A percentile compares a stretch with the other conserved stretches of the same genome.
These are phyloP conservation scores for Poecilia picta DNA, from an alignment of 2,797 vertebrate genomes.

Conservation along the genomic window DNA sequence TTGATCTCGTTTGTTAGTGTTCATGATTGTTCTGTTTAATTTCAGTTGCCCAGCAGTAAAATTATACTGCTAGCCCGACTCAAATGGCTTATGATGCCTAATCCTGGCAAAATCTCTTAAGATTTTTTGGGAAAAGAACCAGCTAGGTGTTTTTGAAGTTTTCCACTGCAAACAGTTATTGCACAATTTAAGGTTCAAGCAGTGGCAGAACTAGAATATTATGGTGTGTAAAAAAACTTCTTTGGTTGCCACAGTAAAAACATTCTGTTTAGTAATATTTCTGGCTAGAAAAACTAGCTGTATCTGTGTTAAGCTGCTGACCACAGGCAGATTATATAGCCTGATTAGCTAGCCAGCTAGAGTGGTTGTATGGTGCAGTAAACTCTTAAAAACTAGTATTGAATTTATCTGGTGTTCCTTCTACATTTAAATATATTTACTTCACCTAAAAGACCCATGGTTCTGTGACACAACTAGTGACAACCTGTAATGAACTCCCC, in stretches of 20 bases:
- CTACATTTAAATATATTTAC: background rate
- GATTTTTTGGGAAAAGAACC: background rate
- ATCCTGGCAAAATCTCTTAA: background rate
- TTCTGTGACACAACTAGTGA: background rate
- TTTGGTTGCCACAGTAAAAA: background rate
- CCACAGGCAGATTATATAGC: background rate
- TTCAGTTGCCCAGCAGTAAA: background rate
- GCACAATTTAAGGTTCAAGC: background rate
- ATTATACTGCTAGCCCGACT: background rate
- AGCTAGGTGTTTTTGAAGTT: background rate
- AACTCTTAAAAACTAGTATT: background rate
- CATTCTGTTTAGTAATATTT: background rate
- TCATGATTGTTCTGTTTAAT: background rate
- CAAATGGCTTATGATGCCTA: background rate
- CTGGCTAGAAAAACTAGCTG: background rate
- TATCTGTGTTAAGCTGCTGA: background rate
- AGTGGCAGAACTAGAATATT: background rate
- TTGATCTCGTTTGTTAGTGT: background rate
- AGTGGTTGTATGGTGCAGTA: background rate
- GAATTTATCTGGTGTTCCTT: background rate
- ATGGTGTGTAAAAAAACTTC: background rate
- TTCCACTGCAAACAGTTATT: background rate
- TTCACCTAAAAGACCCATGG: too few species aligned
- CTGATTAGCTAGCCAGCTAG: background rate
- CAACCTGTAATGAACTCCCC: background rate